Base-by-base conservation (phyloP, 2,888 invertebrate species). In the Lasioglossum zephyrum region DNA sequence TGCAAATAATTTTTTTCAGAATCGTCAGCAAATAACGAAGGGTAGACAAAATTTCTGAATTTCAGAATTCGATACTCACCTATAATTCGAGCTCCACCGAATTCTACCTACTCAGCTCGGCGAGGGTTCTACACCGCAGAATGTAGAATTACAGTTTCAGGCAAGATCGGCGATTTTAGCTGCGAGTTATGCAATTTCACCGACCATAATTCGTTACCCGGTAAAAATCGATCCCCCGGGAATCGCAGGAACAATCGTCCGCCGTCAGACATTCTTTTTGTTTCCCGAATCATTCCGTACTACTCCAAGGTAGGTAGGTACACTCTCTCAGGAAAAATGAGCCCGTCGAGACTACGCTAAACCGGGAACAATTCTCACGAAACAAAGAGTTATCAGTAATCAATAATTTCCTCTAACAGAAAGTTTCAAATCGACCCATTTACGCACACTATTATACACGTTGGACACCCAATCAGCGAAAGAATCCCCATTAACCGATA, bases 401-500 rank as follows among this genome's bases (percentile, higher is more conserved):
- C 66, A 66, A 66, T 66, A 66, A 66, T 36, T 66, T 18, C 31
- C 66, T 8, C 8, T 22, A 53, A 49, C 16, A 31, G 31, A 13
- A 18, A 66, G 36, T 66, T 36, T 22, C 36, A 8, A 36, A 66
- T 66, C 66, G 66, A 18, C 18, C 66, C 36, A 36, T 31, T 36
- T 66, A 31, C 18, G 18, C 60, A n/a, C n/a, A 9, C 53, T 22
- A 22, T 8, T 53, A 53, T 53, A 8, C 22, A 53, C 8, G 53
- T 39, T 39, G 69, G 1, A 69, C 39, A 39, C 69, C 39, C 39
- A 36, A 69, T 69, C 69, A 69, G 22, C 36, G 18, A 41, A 39
- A 75, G 44, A 60, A 60, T 60, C 60, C 11, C 41, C 60, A 18
- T 39, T 60, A 44, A 74, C 74, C 41, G 75, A 76, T 26, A 76